phyloP scores from a whole-genome alignment of 2,113 vertebrate species.

The Agapornis roseicollis region DNA sequence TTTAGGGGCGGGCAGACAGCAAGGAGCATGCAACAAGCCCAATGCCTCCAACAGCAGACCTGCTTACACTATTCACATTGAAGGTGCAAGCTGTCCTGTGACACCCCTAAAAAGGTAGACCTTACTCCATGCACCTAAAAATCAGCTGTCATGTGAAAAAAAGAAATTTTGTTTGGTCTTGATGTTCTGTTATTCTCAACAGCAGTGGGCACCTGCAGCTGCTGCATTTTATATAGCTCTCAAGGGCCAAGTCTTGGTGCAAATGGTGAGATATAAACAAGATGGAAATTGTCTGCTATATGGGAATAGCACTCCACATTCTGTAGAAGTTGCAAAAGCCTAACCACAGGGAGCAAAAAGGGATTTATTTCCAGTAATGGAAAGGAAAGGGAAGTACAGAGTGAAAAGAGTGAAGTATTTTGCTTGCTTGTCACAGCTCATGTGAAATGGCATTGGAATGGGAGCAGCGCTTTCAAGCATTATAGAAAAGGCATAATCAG shows the following conservation, averaged over 20 bases:
- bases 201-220: neutral
- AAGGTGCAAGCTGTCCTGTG: neutral
- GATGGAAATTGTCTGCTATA: neutral
- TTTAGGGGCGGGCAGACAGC: neutral
- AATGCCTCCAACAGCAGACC: neutral
- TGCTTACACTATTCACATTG: neutral
- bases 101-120: neutral
- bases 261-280: neutral
- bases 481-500: neutral
- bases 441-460: neutral
- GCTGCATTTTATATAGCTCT: neutral
- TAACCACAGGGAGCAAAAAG: neutral
- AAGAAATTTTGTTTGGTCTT: neutral
- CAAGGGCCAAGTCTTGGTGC: neutral
- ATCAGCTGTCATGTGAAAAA: neutral
- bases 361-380: neutral
- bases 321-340: neutral
- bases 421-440: neutral
- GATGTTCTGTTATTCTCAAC: neutral
- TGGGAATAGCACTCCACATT: neutral
- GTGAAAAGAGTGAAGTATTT: neutral
- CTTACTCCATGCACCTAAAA: neutral
- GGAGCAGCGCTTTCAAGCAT: neutral
- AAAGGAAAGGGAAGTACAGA: neutral
- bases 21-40: neutral